Evolutionary conservation across 2,797 vertebrate species (phyloP), one percentile per base, ranked within the genome.

Genomic region (Aldrovandia affinis): DNA sequence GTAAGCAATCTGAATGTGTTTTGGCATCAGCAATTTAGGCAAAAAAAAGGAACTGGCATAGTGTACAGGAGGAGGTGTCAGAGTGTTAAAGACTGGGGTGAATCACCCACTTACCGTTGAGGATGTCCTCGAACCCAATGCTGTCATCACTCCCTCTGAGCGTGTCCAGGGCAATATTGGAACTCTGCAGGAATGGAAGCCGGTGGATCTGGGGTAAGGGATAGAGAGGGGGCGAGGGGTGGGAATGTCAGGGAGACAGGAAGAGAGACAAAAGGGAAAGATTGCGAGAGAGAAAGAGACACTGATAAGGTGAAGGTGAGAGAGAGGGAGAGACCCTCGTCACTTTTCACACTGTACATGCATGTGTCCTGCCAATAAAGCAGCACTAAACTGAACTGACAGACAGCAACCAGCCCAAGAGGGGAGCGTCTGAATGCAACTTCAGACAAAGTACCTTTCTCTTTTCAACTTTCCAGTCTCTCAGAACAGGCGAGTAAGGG

Each of bases 111-210:
- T 93, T 93, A 98, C 98, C 98, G 42, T 95, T 97, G 87, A 99
- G 96, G 88, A 99, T 94, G 90, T 99, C 98, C 89, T 99, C 98
- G 91, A 99, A 99, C 82, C 97, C 92, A 55, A 99, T 95, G 86
- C 87, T 92, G 81, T 98, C 97, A 78, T 98, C 96, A 3, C 91
- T 97, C 82, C 97, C 97, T 88, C 94, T 94, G 90, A 99, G 94
- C 2, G 97, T 98, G 89, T 99, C 98, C 79, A 99, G 87, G 15
- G 97, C 96, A 84, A 99, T 87, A 87, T 99, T 97, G 83, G 98
- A 99, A 84, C 98, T 99, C 79, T 93, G 95, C 87, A 99, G 94
- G 94, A 99, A 99, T 0, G 98, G 98, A 81, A 99, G 96, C 83
- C 97, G 97, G 89, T 98, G 97, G 88, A 97, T 96, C 98, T 99